These are phyloP conservation scores for Panagrolaimus sp. DNA, from an alignment of 1,140 invertebrate species.

Conservation along the genomic window DNA sequence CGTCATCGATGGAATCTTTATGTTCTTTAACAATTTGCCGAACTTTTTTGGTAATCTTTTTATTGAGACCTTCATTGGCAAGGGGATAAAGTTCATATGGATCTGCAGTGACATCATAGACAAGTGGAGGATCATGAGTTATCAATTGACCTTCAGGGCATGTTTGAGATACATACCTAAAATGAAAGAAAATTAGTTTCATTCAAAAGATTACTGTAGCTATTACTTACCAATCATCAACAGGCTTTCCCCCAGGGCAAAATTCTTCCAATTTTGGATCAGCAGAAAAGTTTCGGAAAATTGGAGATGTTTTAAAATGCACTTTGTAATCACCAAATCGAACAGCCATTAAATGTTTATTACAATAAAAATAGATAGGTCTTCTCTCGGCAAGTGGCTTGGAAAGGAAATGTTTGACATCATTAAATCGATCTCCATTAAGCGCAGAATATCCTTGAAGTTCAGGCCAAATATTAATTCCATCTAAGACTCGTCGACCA, in stretches of 20 bases:
- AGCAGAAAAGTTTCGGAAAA: conserved; percentile 51
- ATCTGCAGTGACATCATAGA: conserved; percentile 50
- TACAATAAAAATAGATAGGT: conserved; percentile 59
- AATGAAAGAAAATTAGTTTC: conserved; percentile 16
- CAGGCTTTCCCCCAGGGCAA: conserved; percentile 52
- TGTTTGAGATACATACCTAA: conserved; percentile 56
- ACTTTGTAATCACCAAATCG: conserved; percentile 55
- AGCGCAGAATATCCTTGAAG: conserved; percentile 27
- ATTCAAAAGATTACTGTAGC: not conserved
- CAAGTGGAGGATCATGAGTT: conserved; percentile 50
- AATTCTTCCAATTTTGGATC: conserved; percentile 50
- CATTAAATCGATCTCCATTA: conserved; percentile 18
- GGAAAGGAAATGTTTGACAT: conserved; percentile 17
- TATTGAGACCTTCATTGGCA: conserved; percentile 1
- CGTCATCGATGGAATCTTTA: conserved; percentile 27
- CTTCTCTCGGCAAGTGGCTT: conserved; percentile 31
- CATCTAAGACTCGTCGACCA: conserved; percentile 35
- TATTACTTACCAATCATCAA: conserved; percentile 48
- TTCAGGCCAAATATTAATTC: conserved; percentile 43
- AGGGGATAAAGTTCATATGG: conserved; percentile 53
- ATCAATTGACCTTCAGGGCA: conserved; percentile 53
- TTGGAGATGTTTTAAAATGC: conserved; percentile 58
- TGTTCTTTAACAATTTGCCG: conserved; percentile 28
- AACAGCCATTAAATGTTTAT: conserved; percentile 55
- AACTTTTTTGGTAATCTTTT: conserved; percentile 23